Evolutionary conservation across 2,888 invertebrate species (phyloP).

Genomic region (Cephus pulcher): DNA sequence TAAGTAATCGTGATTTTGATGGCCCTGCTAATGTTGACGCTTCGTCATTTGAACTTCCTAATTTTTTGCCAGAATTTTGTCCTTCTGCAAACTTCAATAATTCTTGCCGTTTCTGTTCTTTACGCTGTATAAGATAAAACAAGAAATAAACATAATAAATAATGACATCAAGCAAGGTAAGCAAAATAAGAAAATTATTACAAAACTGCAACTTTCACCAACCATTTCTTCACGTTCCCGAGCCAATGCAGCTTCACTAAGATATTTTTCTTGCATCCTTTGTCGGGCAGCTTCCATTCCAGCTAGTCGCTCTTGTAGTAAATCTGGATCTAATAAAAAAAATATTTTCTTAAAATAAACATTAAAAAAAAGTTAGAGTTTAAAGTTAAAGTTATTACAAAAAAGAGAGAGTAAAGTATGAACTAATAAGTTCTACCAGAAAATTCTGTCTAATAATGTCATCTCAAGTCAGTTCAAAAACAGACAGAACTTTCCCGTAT

Average conservation of each 20-base stretch:
- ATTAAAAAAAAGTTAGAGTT: too few species aligned
- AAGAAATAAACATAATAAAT: constrained; percentile 15
- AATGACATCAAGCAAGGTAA: background rate
- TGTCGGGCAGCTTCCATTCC: constrained; percentile 62
- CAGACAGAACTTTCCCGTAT: constrained; percentile 2
- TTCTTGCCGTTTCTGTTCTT: constrained; percentile 55
- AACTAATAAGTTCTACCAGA: too few species aligned
- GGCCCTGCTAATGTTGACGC: constrained; percentile 27
- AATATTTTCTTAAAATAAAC: constrained; percentile 6
- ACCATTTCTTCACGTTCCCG: constrained; percentile 63
- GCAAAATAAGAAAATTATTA: constrained; percentile 10
- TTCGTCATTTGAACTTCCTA: constrained; percentile 40
- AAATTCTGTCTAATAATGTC: too few species aligned
- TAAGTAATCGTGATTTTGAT: constrained; percentile 32
- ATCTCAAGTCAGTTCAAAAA: too few species aligned
- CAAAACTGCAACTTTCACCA: constrained; percentile 17
- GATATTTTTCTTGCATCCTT: constrained; percentile 66
- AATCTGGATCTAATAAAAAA: constrained; percentile 64
- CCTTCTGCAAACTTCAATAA: constrained; percentile 36
- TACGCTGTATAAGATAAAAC: constrained; percentile 46
- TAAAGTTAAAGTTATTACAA: too few species aligned
- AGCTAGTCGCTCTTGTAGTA: constrained; percentile 54
- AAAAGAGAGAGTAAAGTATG: too few species aligned
- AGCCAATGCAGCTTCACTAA: constrained; percentile 53
- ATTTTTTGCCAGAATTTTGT: constrained; percentile 41